These are phyloP conservation scores for Thrips palmi DNA, from an alignment of 1,140 invertebrate genomes.

Conservation along the genomic window DNA sequence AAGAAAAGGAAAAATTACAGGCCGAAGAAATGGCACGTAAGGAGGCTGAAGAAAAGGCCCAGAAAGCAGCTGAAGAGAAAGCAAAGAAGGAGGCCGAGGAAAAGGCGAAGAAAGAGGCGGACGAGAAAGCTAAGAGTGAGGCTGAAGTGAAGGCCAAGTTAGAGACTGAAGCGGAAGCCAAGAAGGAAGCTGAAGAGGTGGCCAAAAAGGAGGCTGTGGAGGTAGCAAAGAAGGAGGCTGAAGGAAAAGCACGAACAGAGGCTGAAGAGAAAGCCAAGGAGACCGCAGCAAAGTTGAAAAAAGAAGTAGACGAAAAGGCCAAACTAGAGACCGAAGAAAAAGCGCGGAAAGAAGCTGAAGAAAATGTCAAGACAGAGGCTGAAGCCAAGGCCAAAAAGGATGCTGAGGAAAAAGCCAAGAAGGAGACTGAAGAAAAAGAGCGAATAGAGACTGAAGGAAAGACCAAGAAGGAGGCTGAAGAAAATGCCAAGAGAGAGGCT, in stretches of 20 bases:
- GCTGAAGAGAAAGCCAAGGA: constrained; percentile 16
- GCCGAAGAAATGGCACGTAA: constrained; percentile 12
- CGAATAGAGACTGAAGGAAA: constrained; percentile 14
- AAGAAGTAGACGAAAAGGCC: constrained; percentile 11
- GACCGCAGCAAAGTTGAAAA: constrained; percentile 11
- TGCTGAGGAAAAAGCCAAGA: constrained; percentile 9
- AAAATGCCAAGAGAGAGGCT: constrained; percentile 13
- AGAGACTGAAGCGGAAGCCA: constrained; percentile 9
- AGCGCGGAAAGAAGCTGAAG: constrained; percentile 8
- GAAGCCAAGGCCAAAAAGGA: constrained; percentile 1
- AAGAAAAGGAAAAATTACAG: constrained; percentile 12
- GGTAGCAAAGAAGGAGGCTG: constrained; percentile 16
- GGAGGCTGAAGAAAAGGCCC: constrained; percentile 12
- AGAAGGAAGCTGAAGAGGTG: constrained; percentile 12
- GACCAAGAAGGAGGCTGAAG: constrained; percentile 8
- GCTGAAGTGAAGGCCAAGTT: constrained; percentile 8
- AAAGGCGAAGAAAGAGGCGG: constrained; percentile 7
- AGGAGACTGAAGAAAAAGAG: constrained; percentile 9
- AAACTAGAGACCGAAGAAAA: constrained; percentile 11
- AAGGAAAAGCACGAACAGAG: constrained; percentile 16
- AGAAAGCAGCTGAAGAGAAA: constrained; percentile 14
- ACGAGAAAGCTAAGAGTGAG: constrained; percentile 10
- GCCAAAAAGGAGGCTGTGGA: constrained; percentile 12
- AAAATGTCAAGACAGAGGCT: constrained; percentile 7
- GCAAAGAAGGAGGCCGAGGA: constrained; percentile 11